Evolutionary conservation across 2,113 vertebrate genomes (phyloP).

Genomic region (Hemichromis elongatus): DNA sequence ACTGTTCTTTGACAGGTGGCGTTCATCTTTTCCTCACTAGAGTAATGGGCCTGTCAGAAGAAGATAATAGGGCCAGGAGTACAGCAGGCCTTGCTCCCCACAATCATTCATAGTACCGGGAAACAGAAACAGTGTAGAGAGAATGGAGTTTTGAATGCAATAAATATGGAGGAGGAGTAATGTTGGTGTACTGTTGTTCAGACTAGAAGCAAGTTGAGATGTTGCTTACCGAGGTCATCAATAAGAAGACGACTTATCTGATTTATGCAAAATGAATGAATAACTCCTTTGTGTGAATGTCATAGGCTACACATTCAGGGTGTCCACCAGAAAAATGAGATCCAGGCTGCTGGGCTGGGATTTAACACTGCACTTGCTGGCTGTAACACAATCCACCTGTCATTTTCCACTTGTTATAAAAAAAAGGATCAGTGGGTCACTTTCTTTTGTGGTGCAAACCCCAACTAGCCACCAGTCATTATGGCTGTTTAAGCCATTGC

Average conservation of each 20-base stretch:
- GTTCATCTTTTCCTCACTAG: slow-evolving; percentile 92
- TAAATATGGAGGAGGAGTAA: background rate
- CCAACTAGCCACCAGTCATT: background rate
- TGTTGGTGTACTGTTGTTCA: background rate
- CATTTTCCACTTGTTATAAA: background rate
- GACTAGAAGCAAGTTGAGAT: background rate
- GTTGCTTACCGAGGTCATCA: background rate
- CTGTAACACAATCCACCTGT: background rate
- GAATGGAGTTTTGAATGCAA: background rate
- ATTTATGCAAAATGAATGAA: background rate
- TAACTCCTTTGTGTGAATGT: background rate
- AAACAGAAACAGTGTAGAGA: slow-evolving; percentile 29
- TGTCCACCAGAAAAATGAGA: background rate
- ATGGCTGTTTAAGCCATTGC: background rate
- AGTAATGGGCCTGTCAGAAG: slow-evolving; percentile 94
- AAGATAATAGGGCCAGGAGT: slow-evolving; percentile 68
- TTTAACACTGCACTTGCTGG: background rate
- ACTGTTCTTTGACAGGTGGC: slow-evolving; percentile 89
- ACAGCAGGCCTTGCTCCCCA: slow-evolving; percentile 31
- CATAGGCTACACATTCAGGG: background rate
- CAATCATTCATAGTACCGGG: slow-evolving; percentile 43
- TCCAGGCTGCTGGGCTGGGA: background rate
- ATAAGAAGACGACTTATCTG: background rate
- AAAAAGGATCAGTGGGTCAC: background rate
- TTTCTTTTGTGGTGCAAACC: background rate